Conservation (phyloP, 2,113 vertebrate genomes). For the Chlamydotis undulata region DNA sequence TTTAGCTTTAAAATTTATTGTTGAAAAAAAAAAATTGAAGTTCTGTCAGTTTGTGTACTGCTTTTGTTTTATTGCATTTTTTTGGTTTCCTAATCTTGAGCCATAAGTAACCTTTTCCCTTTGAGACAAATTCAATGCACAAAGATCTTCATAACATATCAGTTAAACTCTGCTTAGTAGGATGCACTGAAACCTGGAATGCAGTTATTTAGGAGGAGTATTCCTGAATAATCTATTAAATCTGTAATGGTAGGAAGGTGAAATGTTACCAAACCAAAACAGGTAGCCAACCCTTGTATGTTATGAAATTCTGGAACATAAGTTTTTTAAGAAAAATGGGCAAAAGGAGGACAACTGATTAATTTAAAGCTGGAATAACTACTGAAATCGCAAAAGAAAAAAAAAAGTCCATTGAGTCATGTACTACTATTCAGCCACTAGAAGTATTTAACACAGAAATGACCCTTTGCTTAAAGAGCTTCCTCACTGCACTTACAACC, state of each 20-base stretch:
- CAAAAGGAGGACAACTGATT: neutral
- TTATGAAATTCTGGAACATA: neutral
- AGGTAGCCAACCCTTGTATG: accelerated
- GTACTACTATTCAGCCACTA: neutral
- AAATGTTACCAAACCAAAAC: neutral
- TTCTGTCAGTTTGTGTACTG: neutral
- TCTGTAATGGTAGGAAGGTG: neutral
- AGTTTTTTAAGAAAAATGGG: neutral
- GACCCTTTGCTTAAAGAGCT: neutral
- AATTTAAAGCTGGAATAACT: neutral
- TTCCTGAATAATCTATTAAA: neutral
- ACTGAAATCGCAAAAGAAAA: neutral
- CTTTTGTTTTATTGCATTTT: neutral
- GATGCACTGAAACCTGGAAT: neutral
- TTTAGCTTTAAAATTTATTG: neutral
- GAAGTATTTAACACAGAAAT: neutral
- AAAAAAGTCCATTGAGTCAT: neutral
- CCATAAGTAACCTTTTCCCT: neutral
- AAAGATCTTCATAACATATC: neutral
- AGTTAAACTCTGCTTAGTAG: neutral
- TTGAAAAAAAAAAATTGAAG: neutral
- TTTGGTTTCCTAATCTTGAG: neutral
- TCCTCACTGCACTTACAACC: neutral
- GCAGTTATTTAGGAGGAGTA: accelerated
- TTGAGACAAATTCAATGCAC: neutral